Percentiles rank a stretch among this genome's conserved stretches.
Conservation (phyloP, 2,113 vertebrate genomes). For the Sclerurus mexicanus region DNA sequence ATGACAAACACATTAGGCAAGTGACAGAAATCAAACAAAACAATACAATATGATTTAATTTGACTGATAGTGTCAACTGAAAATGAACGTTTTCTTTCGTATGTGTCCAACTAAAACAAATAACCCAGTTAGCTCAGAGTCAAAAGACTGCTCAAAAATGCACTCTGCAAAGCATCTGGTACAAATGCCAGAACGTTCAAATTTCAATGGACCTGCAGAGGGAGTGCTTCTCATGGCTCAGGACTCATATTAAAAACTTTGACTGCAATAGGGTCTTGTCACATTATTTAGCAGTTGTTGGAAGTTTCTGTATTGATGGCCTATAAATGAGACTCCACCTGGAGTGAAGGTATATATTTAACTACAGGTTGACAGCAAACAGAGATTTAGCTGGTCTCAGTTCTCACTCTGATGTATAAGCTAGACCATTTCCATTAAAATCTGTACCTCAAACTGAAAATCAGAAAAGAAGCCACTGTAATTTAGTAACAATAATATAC, state of each 20-base stretch:
- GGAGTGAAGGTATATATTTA: background rate
- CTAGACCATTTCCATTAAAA: background rate
- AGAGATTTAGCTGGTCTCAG: background rate
- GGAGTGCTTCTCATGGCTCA: background rate
- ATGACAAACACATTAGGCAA: background rate
- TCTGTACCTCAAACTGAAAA: background rate
- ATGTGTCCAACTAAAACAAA: slow-evolving; percentile 36
- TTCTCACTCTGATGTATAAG: background rate
- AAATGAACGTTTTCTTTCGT: background rate
- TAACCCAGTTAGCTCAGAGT: background rate
- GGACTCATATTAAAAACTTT: background rate
- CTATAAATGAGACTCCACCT: background rate
- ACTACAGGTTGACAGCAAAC: background rate
- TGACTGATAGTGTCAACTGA: background rate
- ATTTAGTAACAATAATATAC: background rate
- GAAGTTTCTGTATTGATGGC: background rate
- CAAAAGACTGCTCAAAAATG: background rate
- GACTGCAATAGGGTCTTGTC: background rate
- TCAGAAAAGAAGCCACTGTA: background rate
- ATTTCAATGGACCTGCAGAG: background rate
- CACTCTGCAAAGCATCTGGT: slow-evolving; percentile 4
- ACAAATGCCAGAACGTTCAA: background rate
- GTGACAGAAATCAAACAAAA: slow-evolving; percentile 5
- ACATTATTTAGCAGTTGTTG: background rate
- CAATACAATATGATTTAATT: background rate